phyloP scores from a whole-genome alignment of 1,140 invertebrate species.

The Sinonovacula constricta region DNA sequence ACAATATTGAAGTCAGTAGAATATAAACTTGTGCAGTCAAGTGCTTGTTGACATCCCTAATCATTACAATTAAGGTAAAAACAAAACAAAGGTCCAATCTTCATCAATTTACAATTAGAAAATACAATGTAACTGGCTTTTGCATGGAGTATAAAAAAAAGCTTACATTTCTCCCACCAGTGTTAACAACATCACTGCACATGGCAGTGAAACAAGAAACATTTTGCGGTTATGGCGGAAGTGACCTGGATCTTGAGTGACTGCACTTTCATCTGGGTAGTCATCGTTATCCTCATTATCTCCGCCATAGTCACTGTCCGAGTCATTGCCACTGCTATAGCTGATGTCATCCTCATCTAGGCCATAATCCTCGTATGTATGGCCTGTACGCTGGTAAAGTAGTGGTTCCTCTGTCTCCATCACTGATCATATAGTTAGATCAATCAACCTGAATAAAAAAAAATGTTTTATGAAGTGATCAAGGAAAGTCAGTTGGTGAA shows the following conservation, averaged over 20 bases:
- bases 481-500: too few relatives aligned
- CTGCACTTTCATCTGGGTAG: constrained; percentile 18
- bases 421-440: too few relatives aligned
- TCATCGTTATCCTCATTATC: constrained; percentile 50
- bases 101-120: too few relatives aligned
- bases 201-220: constrained; percentile 39
- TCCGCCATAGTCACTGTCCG: constrained; percentile 45
- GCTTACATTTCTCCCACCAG: constrained; percentile 50
- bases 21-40: too few relatives aligned
- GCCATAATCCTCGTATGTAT: constrained; percentile 27
- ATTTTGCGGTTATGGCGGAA: constrained; percentile 48
- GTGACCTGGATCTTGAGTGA: constrained; percentile 26
- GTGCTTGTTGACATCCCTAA: too few relatives aligned
- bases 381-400: constrained; percentile 25
- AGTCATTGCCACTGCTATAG: constrained; percentile 17
- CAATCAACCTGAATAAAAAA: too few relatives aligned
- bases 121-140: too few relatives aligned
- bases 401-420: constrained; percentile 3
- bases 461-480: too few relatives aligned
- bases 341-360: constrained; percentile 43
- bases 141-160: background rate
- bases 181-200: constrained; percentile 43
- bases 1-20: too few relatives aligned
- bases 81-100: too few relatives aligned
- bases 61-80: too few relatives aligned